Conservation (phyloP, 2,797 vertebrate genomes). For the Poecilia wingei region DNA sequence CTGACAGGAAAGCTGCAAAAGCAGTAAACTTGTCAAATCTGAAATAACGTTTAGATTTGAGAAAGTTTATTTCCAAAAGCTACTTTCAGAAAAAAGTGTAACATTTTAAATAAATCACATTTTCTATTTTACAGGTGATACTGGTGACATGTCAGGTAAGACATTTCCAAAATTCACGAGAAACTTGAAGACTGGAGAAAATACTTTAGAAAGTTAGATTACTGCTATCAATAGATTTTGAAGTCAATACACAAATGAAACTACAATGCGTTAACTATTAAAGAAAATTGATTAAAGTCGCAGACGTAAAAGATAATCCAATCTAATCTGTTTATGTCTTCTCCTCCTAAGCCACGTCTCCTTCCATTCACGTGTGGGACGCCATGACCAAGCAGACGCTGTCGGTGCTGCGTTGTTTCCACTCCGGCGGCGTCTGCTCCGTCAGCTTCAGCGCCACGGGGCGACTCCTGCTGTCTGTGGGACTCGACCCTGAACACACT, state of each 20-base stretch:
- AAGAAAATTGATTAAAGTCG: background rate
- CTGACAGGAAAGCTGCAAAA: background rate
- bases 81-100: background rate
- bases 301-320: background rate
- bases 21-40: background rate
- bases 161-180: background rate
- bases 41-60: background rate
- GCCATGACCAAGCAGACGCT: conserved; percentile 95
- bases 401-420: conserved; percentile 93
- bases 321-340: background rate
- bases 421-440: conserved; percentile 92
- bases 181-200: background rate
- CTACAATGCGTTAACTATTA: background rate
- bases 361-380: conserved; percentile 97
- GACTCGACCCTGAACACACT: conserved; percentile 93
- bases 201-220: conserved; percentile 14
- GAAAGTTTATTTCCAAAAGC: background rate
- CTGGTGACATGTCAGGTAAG: conserved; percentile 98
- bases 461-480: conserved; percentile 93
- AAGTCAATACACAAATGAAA: background rate
- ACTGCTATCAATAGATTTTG: conserved; percentile 66
- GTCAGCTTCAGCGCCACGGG: conserved; percentile 99
- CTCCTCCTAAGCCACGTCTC: conserved; percentile 87
- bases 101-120: conserved; percentile 16
- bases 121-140: conserved; percentile 87